Evolutionary conservation across 2,797 vertebrate genomes (phyloP).

Genomic region (Myotis pilosus): DNA sequence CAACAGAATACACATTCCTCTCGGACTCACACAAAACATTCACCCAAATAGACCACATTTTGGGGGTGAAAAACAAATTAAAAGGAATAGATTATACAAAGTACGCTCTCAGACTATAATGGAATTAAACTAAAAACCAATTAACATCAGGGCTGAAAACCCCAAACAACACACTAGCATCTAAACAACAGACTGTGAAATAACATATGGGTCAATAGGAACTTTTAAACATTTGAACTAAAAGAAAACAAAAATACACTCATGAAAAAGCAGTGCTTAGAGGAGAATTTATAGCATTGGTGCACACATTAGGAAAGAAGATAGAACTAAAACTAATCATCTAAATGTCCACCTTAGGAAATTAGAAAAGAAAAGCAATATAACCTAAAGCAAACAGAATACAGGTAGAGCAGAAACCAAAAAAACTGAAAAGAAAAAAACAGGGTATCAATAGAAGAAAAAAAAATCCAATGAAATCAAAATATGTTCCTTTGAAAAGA

Average conservation of each 20-base stretch:
- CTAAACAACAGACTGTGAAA: not conserved
- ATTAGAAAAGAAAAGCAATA: not conserved
- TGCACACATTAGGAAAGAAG: not conserved
- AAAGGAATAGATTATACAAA: not conserved
- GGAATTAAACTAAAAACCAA: not conserved
- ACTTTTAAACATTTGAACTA: not conserved
- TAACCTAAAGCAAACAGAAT: not conserved
- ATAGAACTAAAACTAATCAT: not conserved
- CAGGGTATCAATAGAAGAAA: not conserved
- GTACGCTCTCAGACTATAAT: not conserved
- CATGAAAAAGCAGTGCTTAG: not conserved
- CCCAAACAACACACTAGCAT: not conserved
- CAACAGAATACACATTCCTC: not conserved
- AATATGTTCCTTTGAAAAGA: not conserved
- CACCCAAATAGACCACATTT: not conserved
- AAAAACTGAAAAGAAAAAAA: not conserved
- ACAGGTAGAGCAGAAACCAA: not conserved
- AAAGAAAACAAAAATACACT: slow-evolving; percentile 23
- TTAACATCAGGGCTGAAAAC: not conserved
- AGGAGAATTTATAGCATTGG: not conserved
- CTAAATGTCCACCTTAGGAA: not conserved
- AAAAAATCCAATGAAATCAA: not conserved
- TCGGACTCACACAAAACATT: not conserved
- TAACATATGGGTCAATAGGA: not conserved
- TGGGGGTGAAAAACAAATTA: not conserved